Evolutionary conservation across 1,140 invertebrate species (phyloP), one percentile per base, ranked within the genome.

Genomic region (Propsilocerus akamusi): DNA sequence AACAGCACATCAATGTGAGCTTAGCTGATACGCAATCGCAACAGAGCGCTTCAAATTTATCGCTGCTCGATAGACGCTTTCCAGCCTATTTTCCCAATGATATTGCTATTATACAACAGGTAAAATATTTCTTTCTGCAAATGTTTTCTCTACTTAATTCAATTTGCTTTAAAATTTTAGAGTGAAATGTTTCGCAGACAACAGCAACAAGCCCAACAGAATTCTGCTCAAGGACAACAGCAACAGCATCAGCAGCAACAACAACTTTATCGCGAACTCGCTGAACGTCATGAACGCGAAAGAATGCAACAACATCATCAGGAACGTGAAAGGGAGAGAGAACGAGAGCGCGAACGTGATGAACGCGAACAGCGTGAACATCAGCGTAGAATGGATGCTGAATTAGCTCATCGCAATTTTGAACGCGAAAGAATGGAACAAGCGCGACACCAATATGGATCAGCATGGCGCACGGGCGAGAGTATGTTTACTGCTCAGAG

Each of bases 331-430:
- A 56, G 50, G 49, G 50, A 63, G 2, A 53, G 53, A 0, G 58
- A 65, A 25, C 56, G 60, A 5, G 58, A 63, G 8, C 58, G 57
- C 5, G 52, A 55, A 41, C 53, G 49, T 32, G 51, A 28, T 37
- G 57, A 53, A 52, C 49, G 55, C 47, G 62, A 61, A 32, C 61
- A 66, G 22, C 64, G 66, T 14, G 63, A 61, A 1, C 52, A 64
- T 4, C 55, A 68, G 7, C 56, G 65, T 1, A 60, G 66, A 46
- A 60, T 65, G 12, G 61, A 66, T 25, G 53, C 61, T 4, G 61
- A 63, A 26, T 56, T 60, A 23, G 63, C 64, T 10, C 57, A 64
- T 14, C 54, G 57, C 3, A 58, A 67, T 23, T 56, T 61, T n/a
- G 55, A 60, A 37, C 50, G 62, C 23, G 53, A 50, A 25, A 56